Evolutionary conservation across 2,113 vertebrate genomes (phyloP), one percentile per base, ranked within the genome.

Genomic region (Eptesicus fuscus): DNA sequence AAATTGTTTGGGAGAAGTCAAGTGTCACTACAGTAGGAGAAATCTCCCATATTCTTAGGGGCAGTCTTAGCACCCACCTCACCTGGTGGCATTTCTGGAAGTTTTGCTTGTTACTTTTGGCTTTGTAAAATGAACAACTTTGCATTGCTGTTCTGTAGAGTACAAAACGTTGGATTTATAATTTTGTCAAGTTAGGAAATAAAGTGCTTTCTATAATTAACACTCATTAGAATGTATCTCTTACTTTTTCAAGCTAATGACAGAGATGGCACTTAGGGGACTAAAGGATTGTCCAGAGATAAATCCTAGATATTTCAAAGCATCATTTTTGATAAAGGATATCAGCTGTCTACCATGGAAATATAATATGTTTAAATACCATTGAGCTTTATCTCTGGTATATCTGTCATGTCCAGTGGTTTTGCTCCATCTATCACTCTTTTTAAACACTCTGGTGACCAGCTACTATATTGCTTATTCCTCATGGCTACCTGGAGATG

Each of bases 201-300:
- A 69, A 10, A 70, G 65, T 40, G 83, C 94, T 96, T 79, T n/a
- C 35, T 97, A 23, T 94, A 79, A 83, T 94, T 97, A 86, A 89
- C 73, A 53, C 67, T 78, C 59, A 93, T 97, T 94, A 91, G 94
- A 96, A 95, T 74, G 56, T 83, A 42, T 95, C 95, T 95, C 93
- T 97, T 91, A 93, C 16, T 83, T 93, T 93, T 95, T 85, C 74
- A 91, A 97, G 89, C 95, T 97, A 97, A 97, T 96, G 22, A 20
- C 79, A 93, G 88, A 97, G 88, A 98, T 97, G 96, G 73, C 92
- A 96, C 91, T 63, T 71, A 93, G 86, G 74, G 84, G 35, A 94
- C 56, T 97, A 95, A 96, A 92, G 61, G 89, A 87, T 83, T 97
- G 51, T 94, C 63, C 71, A 23, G 92, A 86, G 92, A 96, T 35